A percentile compares a stretch with the other conserved stretches of the same genome.
phyloP scores from a whole-genome alignment of 2,888 invertebrate species.

The Harmothoe impar region DNA sequence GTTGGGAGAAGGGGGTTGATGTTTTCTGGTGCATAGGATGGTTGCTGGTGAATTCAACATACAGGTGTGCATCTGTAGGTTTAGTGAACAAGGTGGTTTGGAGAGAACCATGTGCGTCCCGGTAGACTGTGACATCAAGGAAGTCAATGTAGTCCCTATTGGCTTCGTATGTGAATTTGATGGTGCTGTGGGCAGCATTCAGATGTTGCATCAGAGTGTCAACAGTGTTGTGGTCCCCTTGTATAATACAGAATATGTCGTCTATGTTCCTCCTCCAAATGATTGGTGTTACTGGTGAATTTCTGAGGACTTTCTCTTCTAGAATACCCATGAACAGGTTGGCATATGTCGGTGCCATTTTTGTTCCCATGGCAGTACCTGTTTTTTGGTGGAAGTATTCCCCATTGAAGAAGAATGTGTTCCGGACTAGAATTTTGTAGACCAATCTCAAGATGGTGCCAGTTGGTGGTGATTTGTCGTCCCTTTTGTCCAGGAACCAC shows the following conservation, averaged over 20 bases:
- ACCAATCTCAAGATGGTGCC: neutral
- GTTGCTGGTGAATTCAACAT: neutral
- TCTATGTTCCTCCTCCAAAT: constrained; percentile 4
- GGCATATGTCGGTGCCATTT: constrained; percentile 36
- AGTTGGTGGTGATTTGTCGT: neutral
- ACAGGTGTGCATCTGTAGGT: constrained; percentile 36
- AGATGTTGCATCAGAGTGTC: neutral
- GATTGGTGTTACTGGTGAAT: neutral
- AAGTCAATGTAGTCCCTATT: neutral
- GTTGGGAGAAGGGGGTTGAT: constrained; percentile 13
- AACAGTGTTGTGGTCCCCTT: neutral
- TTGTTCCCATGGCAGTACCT: constrained; percentile 36
- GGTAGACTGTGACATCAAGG: neutral
- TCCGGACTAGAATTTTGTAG: neutral
- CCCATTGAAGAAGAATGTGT: neutral
- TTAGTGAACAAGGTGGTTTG: neutral
- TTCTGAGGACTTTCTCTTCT: neutral
- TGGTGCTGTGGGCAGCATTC: neutral
- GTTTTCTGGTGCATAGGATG: too few species aligned
- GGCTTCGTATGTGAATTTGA: constrained; percentile 8
- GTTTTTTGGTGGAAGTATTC: neutral
- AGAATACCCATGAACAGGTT: constrained; percentile 4
- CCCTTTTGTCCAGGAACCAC: neutral
- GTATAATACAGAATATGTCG: neutral
- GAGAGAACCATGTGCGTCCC: neutral